Base-by-base conservation (phyloP, 35 echinoderm and acorn worm genomes). In the Chiridota heheva region DNA sequence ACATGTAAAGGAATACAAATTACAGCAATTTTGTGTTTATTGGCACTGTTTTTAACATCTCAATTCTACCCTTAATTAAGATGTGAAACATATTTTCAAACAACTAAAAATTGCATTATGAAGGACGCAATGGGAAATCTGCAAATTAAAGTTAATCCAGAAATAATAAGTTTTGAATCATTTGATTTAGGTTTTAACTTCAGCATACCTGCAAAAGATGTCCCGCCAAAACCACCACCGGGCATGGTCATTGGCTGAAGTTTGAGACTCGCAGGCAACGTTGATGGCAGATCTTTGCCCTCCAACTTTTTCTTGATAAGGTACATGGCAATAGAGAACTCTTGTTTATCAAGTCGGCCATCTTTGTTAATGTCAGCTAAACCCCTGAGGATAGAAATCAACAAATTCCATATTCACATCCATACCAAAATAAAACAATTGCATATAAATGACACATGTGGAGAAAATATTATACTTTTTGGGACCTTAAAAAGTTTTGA, bases 321-420 rank as follows among this genome's bases (percentile, higher is more conserved):
- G 41, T 80, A 86, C 95, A 98, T 98, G 10, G 95, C 95, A 51
- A 98, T 98, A 43, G 95, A 92, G 79, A 98, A 98, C 67, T 98
- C 95, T 34, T 84, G 70, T 76, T 98, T 88, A 67, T 98, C 95
- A 48, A 98, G 86, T 40, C 86, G 81, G 36, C 95, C 95, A 91
- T 98, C 95, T 37, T 72, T 79, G 47, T 98, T 98, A 37, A 98
- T 84, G 44, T 98, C 95, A 12, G 95, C 90, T 30, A 98, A 69
- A 7, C 35, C 78, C 95, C 95, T 98, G 72, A n/a, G n/a, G n/a
- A n/a, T n/a, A n/a, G n/a, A 1, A 64, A 33, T n/a, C 40, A 72
- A 69, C 2, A 75, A 20, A 74, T 72, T 3, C 20, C 35, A 33
- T n/a, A n/a, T n/a, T n/a, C n/a, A n/a, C n/a, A n/a, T n/a, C n/a